Conservation (phyloP, 2,797 vertebrate genomes). For the Eospalax fontanierii region DNA sequence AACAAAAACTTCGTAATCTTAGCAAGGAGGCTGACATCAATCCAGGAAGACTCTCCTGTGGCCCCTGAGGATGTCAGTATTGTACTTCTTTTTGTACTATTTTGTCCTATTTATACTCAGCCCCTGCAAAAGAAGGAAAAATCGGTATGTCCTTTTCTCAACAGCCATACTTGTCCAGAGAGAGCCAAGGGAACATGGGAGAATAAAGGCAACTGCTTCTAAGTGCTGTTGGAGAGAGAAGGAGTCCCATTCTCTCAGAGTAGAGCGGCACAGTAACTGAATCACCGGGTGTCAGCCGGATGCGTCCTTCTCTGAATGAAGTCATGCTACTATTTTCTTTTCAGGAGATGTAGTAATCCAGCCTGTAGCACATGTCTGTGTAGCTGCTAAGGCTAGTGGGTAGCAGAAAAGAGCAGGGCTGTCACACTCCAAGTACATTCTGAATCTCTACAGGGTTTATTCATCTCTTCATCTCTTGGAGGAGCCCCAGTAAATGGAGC, state of each 20-base stretch:
- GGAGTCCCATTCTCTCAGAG: not conserved
- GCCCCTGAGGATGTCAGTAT: not conserved
- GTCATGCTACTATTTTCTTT: constrained; percentile 53
- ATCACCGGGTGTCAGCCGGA: not conserved
- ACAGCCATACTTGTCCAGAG: not conserved
- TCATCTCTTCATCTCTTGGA: constrained; percentile 53
- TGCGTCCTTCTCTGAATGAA: constrained; percentile 48
- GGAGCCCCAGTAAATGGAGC: not conserved
- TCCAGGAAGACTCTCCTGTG: not conserved
- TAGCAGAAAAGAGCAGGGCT: constrained; percentile 54
- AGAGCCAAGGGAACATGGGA: not conserved
- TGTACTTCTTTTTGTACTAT: not conserved
- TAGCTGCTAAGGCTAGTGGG: constrained; percentile 31
- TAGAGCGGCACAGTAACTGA: not conserved
- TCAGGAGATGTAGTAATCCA: not conserved
- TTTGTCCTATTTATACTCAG: constrained; percentile 16
- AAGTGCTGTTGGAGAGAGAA: not conserved
- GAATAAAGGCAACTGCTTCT: not conserved
- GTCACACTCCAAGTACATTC: not conserved
- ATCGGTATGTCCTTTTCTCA: not conserved
- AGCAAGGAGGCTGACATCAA: not conserved
- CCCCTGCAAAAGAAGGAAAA: not conserved
- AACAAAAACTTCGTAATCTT: constrained; percentile 49
- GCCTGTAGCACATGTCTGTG: not conserved
- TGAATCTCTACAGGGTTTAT: not conserved